These are phyloP conservation scores for Heliconius eleuchia DNA, from an alignment of 1,140 invertebrate genomes.

Conservation along the genomic window DNA sequence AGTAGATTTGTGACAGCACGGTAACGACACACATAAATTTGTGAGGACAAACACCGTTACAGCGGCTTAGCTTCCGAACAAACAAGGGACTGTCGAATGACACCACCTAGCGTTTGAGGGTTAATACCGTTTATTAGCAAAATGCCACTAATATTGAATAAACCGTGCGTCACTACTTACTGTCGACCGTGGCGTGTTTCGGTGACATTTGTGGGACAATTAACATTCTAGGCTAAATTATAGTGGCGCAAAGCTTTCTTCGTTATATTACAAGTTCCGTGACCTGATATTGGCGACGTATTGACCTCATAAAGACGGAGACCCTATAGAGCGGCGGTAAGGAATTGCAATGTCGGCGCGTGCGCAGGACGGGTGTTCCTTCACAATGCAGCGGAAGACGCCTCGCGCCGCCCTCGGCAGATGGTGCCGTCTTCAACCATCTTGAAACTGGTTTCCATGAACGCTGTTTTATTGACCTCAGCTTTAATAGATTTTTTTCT, in stretches of 20 bases:
- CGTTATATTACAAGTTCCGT: conserved; percentile 50
- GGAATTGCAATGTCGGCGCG: conserved; percentile 60
- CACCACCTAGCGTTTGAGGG: conserved; percentile 57
- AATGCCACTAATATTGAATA: conserved; percentile 46
- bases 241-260: conserved; percentile 33
- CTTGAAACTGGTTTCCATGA: conserved; percentile 69
- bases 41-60: conserved; percentile 73
- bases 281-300: conserved; percentile 52
- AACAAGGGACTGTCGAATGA: conserved; percentile 66
- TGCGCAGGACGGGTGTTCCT: conserved; percentile 60
- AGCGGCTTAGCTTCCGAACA: conserved; percentile 73
- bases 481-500: conserved; percentile 38
- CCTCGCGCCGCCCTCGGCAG: conserved; percentile 66
- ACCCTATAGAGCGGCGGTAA: conserved; percentile 37
- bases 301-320: conserved; percentile 49
- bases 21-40: conserved; percentile 75
- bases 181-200: conserved; percentile 27
- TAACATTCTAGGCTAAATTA: conserved; percentile 31
- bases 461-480: conserved; percentile 67
- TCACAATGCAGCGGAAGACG: conserved; percentile 77
- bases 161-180: conserved; percentile 23
- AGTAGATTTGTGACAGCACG: conserved; percentile 76
- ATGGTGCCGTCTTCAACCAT: conserved; percentile 55
- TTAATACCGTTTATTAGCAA: conserved; percentile 61
- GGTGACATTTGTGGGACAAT: conserved; percentile 25